Evolutionary conservation across 2,888 invertebrate genomes (phyloP).

Genomic region (Acholoe squamosa): DNA sequence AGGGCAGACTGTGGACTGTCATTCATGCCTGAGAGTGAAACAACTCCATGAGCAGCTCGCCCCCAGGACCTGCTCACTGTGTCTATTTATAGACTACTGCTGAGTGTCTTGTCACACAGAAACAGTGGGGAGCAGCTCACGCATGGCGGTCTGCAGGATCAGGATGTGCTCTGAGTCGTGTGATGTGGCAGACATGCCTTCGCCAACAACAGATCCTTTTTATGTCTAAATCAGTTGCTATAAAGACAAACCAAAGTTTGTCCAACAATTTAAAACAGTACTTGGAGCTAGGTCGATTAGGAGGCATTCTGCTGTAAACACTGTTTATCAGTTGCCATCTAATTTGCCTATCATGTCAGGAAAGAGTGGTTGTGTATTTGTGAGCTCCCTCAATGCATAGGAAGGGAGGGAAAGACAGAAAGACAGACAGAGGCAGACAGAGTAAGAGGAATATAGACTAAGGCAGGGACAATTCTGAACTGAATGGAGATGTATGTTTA

Average conservation of each 20-base stretch:
- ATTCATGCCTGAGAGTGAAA: background rate
- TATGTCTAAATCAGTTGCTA: no score
- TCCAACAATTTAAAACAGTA: background rate
- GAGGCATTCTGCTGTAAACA: no score
- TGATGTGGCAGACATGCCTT: background rate
- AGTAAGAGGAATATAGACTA: no score
- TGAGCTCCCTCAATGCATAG: no score
- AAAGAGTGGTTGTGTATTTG: no score
- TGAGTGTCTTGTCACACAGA: conserved; percentile 8
- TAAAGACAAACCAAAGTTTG: conserved; percentile 14
- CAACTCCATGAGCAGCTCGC: background rate
- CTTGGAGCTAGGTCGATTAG: background rate
- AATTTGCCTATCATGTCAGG: no score
- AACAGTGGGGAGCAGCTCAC: conserved; percentile 5
- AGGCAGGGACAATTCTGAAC: no score
- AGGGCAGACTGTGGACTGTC: background rate
- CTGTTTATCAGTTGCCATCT: no score
- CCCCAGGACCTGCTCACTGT: background rate
- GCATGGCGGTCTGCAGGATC: background rate
- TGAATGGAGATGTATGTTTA: no score
- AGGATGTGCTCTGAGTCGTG: background rate
- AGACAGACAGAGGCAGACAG: no score
- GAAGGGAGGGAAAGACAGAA: no score
- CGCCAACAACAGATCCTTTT: background rate
- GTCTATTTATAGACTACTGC: background rate